Conservation (phyloP, 2,888 invertebrate species). For the Sipha maydis region DNA sequence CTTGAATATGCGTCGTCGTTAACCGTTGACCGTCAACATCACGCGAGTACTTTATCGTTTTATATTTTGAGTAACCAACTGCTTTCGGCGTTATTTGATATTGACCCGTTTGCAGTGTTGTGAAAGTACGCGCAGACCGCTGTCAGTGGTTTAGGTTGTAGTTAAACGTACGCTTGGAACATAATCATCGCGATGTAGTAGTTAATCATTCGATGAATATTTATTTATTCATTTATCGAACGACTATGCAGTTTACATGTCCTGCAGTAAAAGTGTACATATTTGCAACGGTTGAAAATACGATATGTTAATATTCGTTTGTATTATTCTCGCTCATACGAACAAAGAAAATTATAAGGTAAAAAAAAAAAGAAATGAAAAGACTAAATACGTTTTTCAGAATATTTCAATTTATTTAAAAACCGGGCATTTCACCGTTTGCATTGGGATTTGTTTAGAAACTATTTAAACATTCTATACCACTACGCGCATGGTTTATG, state of each 20-base stretch:
- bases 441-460: too few species aligned
- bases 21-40: slow-evolving; percentile 16
- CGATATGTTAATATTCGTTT: too few species aligned
- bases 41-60: slow-evolving; percentile 3
- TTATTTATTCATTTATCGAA: not conserved
- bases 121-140: slow-evolving; percentile 33
- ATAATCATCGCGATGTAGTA: not conserved
- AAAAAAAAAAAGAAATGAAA: too few species aligned
- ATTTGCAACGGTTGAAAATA: too few species aligned
- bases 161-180: not conserved
- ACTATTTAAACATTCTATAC: too few species aligned
- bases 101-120: slow-evolving; percentile 50
- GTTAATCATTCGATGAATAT: not conserved
- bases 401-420: too few species aligned
- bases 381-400: too few species aligned
- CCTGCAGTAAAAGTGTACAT: not conserved
- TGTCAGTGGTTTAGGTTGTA: not conserved
- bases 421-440: too few species aligned
- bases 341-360: too few species aligned
- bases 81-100: slow-evolving; percentile 38
- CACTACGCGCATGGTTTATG: too few species aligned
- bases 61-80: not conserved
- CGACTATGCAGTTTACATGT: not conserved
- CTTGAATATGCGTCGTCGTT: slow-evolving; percentile 33
- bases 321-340: too few species aligned